Conservation (phyloP, 2,113 vertebrate genomes). For the Oceanites oceanicus region DNA sequence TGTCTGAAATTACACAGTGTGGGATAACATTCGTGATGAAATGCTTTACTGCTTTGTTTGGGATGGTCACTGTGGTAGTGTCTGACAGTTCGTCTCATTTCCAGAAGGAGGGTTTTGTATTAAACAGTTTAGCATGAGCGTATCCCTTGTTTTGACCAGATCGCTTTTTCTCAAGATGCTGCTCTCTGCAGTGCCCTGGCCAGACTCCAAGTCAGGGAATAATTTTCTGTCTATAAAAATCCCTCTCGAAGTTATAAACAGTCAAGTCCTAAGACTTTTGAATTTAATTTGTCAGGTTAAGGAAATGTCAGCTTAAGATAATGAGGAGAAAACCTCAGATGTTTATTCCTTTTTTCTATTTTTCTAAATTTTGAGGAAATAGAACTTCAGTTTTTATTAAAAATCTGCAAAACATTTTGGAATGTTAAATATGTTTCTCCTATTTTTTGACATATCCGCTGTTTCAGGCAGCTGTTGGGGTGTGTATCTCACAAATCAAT, state of each 20-base stretch:
- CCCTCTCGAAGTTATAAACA: not conserved
- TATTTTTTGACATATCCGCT: not conserved
- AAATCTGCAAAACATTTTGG: not conserved
- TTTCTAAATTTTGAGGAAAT: not conserved
- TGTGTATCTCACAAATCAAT: slow-evolving; percentile 25
- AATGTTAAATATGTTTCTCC: not conserved
- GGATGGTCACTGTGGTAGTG: slow-evolving; percentile 56
- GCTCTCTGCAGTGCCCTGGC: slow-evolving; percentile 42
- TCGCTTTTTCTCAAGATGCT: slow-evolving; percentile 18
- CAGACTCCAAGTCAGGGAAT: slow-evolving; percentile 27
- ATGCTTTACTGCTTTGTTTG: slow-evolving; percentile 66
- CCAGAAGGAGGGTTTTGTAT: slow-evolving; percentile 36
- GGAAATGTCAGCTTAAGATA: slow-evolving; percentile 25
- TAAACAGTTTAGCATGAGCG: slow-evolving; percentile 7
- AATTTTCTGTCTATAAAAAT: slow-evolving; percentile 57
- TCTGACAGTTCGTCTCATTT: slow-evolving; percentile 34
- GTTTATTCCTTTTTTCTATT: not conserved
- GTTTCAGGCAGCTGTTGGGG: slow-evolving; percentile 33
- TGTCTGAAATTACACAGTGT: slow-evolving; percentile 55
- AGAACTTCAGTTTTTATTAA: not conserved
- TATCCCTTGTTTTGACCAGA: slow-evolving; percentile 47
- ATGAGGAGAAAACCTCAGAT: not conserved
- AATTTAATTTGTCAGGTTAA: slow-evolving; percentile 32
- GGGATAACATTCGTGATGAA: slow-evolving; percentile 53
- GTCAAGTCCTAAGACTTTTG: not conserved